Conservation (phyloP, 2,888 invertebrate genomes). For the Clistopyga incitator region DNA sequence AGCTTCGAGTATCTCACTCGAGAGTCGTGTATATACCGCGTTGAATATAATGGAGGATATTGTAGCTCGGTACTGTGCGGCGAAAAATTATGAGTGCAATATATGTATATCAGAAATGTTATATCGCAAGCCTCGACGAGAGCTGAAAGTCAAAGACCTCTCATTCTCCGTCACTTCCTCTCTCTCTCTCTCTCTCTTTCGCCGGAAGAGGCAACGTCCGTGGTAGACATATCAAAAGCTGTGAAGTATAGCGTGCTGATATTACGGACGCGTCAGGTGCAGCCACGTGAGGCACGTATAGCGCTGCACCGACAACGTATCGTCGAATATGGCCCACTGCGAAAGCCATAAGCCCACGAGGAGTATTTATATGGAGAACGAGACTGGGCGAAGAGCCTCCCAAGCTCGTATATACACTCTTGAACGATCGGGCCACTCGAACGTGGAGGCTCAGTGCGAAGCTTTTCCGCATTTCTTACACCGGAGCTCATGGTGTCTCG, state of each 20-base stretch:
- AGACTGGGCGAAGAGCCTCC: slow-evolving; percentile 56
- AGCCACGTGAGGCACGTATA: slow-evolving; percentile 55
- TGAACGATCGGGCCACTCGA: slow-evolving; percentile 48
- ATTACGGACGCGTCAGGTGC: slow-evolving; percentile 63
- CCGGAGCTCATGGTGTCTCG: slow-evolving; percentile 46
- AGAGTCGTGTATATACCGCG: slow-evolving; percentile 1
- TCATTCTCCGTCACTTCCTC: background rate
- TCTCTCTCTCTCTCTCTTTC: background rate
- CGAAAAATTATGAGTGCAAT: slow-evolving; percentile 45
- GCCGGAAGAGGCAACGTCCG: background rate
- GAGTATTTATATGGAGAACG: slow-evolving; percentile 68
- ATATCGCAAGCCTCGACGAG: slow-evolving; percentile 43
- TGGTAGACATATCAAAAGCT: slow-evolving; percentile 31
- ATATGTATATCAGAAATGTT: slow-evolving; percentile 47
- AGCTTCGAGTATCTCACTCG: background rate
- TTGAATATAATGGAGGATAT: slow-evolving; percentile 32
- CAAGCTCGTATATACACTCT: slow-evolving; percentile 32
- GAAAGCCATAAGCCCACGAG: slow-evolving; percentile 53
- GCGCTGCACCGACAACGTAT: slow-evolving; percentile 4
- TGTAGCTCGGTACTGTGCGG: slow-evolving; percentile 10
- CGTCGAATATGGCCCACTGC: slow-evolving; percentile 28
- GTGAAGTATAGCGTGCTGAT: slow-evolving; percentile 41
- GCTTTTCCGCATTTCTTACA: slow-evolving; percentile 10
- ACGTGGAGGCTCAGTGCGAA: slow-evolving; percentile 36
- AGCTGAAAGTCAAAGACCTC: background rate